A percentile compares a stretch with the other conserved stretches of the same genome.
Evolutionary conservation across 2,888 invertebrate genomes (phyloP).

Genomic region (Drosophila demipolita): DNA sequence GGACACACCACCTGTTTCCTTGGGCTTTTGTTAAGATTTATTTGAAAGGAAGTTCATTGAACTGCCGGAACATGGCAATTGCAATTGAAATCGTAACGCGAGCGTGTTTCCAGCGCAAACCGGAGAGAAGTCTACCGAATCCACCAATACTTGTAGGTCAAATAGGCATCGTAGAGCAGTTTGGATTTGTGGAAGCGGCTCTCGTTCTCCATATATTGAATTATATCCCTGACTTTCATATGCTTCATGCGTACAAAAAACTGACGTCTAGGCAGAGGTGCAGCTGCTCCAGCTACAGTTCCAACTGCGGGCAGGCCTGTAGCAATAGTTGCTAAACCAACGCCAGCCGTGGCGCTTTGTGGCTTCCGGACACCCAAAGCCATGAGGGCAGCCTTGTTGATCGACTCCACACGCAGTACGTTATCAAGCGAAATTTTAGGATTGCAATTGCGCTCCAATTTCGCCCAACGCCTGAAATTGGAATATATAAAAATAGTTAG

Average conservation of each 20-base stretch:
- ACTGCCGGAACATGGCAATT: constrained; percentile 40
- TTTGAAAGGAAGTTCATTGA: constrained; percentile 71
- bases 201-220: constrained; percentile 55
- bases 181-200: constrained; percentile 46
- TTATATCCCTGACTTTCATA: constrained; percentile 53
- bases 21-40: constrained; percentile 67
- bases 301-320: not conserved
- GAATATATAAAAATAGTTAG: not conserved
- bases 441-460: constrained; percentile 41
- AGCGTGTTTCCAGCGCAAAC: constrained; percentile 9
- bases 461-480: constrained; percentile 43
- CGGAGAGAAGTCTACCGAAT: not conserved
- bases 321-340: not conserved
- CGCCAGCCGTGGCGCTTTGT: not conserved
- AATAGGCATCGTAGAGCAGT: constrained; percentile 54
- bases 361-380: constrained; percentile 54
- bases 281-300: not conserved
- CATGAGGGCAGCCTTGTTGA: constrained; percentile 55
- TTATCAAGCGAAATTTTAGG: constrained; percentile 9
- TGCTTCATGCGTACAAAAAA: constrained; percentile 44
- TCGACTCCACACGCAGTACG: constrained; percentile 31
- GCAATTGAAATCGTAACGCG: constrained; percentile 51
- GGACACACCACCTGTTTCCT: constrained; percentile 78
- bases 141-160: constrained; percentile 47
- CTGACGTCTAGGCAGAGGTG: constrained; percentile 2